phyloP scores from a whole-genome alignment of 2,888 invertebrate genomes.

The Mesodorylaimus sp. region DNA sequence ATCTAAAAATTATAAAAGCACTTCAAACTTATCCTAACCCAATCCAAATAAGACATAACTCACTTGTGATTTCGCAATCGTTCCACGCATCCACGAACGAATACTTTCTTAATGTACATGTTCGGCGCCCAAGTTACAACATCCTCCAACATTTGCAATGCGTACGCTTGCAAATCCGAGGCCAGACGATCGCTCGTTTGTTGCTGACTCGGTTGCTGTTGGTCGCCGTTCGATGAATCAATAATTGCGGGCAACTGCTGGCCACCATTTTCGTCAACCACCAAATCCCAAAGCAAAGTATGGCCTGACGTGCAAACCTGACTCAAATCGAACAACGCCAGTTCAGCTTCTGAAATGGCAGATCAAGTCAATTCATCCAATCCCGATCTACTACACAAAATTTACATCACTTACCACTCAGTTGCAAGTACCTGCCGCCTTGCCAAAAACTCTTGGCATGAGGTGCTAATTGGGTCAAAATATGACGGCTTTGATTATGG shows the following conservation, averaged over 20 bases:
- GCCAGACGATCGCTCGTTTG: slow-evolving; percentile 75
- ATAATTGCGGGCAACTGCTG: too few relatives aligned
- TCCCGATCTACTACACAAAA: too few relatives aligned
- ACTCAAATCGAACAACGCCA: too few relatives aligned
- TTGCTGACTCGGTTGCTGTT: too few relatives aligned
- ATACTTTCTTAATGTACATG: slow-evolving; percentile 35
- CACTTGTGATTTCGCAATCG: slow-evolving; percentile 65
- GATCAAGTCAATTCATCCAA: too few relatives aligned
- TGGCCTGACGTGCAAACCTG: slow-evolving; percentile 75
- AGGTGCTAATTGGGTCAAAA: too few relatives aligned
- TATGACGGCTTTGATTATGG: too few relatives aligned
- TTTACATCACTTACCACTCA: too few relatives aligned
- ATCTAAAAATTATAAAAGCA: neutral
- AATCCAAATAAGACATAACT: slow-evolving; percentile 10
- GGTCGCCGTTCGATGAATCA: too few relatives aligned
- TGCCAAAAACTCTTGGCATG: too few relatives aligned
- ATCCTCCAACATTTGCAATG: neutral
- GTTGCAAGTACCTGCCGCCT: too few relatives aligned
- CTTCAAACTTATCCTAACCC: neutral
- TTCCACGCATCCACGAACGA: slow-evolving; percentile 78
- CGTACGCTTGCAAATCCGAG: slow-evolving; percentile 41
- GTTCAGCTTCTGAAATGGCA: too few relatives aligned
- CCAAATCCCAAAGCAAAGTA: slow-evolving; percentile 75
- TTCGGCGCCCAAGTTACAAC: neutral
- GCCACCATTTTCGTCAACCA: slow-evolving; percentile 60